Evolutionary conservation across 23 tunicate species (phyloP), one percentile per base, ranked within the genome.

Genomic region (Corella eumyota): DNA sequence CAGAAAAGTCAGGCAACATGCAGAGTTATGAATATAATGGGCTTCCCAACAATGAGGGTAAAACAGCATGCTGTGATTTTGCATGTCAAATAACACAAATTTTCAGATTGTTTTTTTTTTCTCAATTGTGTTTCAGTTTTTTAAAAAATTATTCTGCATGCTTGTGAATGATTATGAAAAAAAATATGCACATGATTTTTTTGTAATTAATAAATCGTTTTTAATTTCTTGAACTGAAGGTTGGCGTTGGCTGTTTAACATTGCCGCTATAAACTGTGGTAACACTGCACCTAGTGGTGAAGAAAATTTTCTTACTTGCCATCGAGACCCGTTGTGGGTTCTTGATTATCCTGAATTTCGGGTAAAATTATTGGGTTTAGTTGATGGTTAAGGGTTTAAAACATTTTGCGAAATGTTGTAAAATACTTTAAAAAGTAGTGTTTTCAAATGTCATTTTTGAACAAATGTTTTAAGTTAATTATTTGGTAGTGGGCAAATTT

Each of bases 11-110:
- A 22, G 11, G 62, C 62, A 36, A 29, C 73, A 30, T 88, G 96
- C 68, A 47, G 60, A 19, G 52, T 61, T 30, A 83, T 30, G 66
- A 49, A 67, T 22, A 53, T 88, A 31, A 36, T 25, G 40, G 81
- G 34, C 21, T 62, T 60, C 35, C 96, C 96, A 13, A 73, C 60
- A 17, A 28, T 78, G 46, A 79, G 84, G 80, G 96, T 88, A 79
- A 79, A 15, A 29, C 11, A 5, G 22, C 6, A 25, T 66, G 64
- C 32, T 59, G 6, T 59, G 11, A 54, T 19, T 54, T 19, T 15
- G 20, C 17, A 54, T 9, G 22, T 15, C 17, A 54, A 44, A 11
- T 44, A 11, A 17, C 49, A 44, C 13, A 44, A 44, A 13, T 44
- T 11, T 11, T 11, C 15, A 13, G 13, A 17, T 17, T 44, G 17